Percentiles rank a stretch among this genome's conserved stretches.
Conservation (phyloP, 2,113 vertebrate genomes). For the Rhynchomys soricoides region DNA sequence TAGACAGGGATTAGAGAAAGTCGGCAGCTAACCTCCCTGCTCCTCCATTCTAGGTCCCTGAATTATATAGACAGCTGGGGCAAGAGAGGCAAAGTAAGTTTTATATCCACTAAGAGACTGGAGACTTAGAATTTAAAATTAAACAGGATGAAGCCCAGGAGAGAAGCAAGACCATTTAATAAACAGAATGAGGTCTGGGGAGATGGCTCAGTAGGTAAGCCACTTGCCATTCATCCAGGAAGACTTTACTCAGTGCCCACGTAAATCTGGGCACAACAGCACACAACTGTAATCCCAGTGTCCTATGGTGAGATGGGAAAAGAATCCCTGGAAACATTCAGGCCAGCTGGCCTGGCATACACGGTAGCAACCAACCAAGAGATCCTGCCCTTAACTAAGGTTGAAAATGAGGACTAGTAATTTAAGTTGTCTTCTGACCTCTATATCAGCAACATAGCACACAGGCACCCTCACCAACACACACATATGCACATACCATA, state of each 20-base stretch:
- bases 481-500: not conserved
- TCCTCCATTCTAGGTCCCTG: not conserved
- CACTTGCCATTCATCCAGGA: not conserved
- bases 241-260: not conserved
- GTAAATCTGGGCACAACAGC: not conserved
- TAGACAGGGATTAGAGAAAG: not conserved
- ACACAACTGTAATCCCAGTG: not conserved
- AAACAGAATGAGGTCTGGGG: not conserved
- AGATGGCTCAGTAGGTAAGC: not conserved
- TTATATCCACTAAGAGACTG: not conserved
- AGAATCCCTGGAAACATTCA: not conserved
- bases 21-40: not conserved
- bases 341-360: not conserved
- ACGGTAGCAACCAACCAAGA: not conserved
- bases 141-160: not conserved
- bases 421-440: not conserved
- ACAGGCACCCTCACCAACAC: not conserved
- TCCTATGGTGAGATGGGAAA: not conserved
- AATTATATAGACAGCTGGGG: not conserved
- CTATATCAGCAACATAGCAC: not conserved
- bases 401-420: not conserved
- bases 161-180: not conserved
- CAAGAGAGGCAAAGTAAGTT: not conserved
- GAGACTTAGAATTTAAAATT: slow-evolving; percentile 26
- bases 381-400: not conserved